Conservation (phyloP, 2,113 vertebrate genomes). For the Ivindomyrus marchei region DNA sequence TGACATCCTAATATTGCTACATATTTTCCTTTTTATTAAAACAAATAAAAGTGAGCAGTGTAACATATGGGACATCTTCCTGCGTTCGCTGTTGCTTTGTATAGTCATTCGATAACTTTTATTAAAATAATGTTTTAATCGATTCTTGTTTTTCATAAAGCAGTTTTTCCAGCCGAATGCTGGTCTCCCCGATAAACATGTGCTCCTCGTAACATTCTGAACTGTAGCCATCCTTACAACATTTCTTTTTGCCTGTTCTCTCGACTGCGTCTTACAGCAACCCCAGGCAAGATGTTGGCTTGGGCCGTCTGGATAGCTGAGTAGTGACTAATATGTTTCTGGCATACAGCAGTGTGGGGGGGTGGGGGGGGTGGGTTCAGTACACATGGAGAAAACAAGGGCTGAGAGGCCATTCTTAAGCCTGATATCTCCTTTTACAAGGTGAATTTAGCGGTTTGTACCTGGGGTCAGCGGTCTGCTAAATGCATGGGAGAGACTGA, state of each 20-base stretch:
- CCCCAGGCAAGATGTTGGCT: constrained; percentile 20
- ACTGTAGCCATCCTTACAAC: constrained; percentile 36
- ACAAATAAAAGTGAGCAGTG: neutral
- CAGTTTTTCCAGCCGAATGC: neutral
- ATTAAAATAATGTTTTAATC: neutral
- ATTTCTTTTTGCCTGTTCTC: constrained; percentile 32
- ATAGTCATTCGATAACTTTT: neutral
- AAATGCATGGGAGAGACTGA: neutral
- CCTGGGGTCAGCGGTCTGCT: neutral
- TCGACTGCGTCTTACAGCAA: constrained; percentile 26
- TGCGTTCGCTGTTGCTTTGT: neutral
- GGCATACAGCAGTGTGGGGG: neutral
- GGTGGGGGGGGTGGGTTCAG: neutral
- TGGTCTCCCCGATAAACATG: neutral
- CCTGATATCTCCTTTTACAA: neutral
- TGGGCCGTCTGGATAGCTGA: constrained; percentile 35
- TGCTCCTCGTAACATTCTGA: neutral
- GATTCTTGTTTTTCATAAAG: neutral
- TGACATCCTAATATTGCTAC: neutral
- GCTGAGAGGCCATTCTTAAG: constrained; percentile 31
- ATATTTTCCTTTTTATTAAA: neutral
- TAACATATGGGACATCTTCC: neutral
- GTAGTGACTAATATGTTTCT: constrained; percentile 32
- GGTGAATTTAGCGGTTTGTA: neutral
- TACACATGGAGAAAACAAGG: constrained; percentile 28